Evolutionary conservation across 2,797 vertebrate species (phyloP), one percentile per base, ranked within the genome.

Genomic region (Anabas testudineus): DNA sequence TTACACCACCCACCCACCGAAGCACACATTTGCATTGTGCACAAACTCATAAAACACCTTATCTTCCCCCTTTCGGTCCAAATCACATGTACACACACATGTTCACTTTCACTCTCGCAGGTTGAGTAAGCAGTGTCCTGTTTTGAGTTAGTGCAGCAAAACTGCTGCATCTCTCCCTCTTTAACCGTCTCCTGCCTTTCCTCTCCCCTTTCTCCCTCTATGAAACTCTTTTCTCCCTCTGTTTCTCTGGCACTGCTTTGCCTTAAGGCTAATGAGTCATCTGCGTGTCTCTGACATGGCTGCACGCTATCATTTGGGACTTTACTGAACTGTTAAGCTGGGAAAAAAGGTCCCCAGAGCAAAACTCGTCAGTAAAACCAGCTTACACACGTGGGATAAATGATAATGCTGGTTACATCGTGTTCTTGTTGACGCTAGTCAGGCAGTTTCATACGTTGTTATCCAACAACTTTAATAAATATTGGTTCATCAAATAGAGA

Each of bases 231-330:
- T 18, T 53, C 69, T 76, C 71, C 34, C 70, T 82, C 78, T 84
- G 67, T 77, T 74, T 84, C 76, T 54, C 67, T 76, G 70, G 82
- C 80, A 65, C 76, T 42, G 13, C 68, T 76, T 54, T 58, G 72
- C 86, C 86, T 64, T 4, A 78, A 84, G 88, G 81, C 78, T 67
- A 70, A 67, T 93, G 88, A 93, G 79, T 92, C 91, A 93, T 87
- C 67, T 42, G 61, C 45, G 54, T 45, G 67, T 80, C 74, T 81
- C 64, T 84, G 77, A 82, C 86, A 84, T 62, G 75, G 78, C 80
- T 71, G 82, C 84, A 83, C 75, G 83, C 87, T 64, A 88, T 85
- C 79, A 62, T 74, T 39, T 59, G 71, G 49, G 41, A 67, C 67
- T 22, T 42, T 61, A 56, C 60, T 74, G 67, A 65, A 19, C 64